Percentiles rank a stretch among this genome's conserved stretches.
These are phyloP conservation scores for Cheilosia impressa DNA, from an alignment of 2,888 invertebrate species.

Conservation along the genomic window DNA sequence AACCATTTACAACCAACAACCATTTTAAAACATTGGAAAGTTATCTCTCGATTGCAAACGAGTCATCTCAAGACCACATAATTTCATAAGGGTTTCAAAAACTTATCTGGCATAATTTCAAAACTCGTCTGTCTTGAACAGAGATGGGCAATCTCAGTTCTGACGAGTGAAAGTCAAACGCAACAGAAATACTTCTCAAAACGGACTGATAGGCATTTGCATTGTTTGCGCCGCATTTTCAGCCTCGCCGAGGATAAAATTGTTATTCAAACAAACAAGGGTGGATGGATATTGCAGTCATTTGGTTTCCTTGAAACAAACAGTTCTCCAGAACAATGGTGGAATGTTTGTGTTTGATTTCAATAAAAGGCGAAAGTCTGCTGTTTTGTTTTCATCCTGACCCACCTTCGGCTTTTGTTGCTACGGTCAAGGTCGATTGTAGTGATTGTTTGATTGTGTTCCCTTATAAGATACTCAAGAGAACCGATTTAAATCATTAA, in stretches of 20 bases:
- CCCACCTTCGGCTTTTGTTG: background rate
- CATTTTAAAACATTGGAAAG: too few species aligned
- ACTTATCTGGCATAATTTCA: too few species aligned
- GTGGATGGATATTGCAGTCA: background rate
- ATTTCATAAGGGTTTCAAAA: too few species aligned
- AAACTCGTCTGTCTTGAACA: too few species aligned
- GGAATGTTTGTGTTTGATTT: constrained; percentile 2
- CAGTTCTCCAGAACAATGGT: background rate
- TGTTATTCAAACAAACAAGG: background rate
- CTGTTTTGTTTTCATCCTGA: background rate
- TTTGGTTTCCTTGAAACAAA: constrained; percentile 10
- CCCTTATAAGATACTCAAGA: background rate
- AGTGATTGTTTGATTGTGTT: background rate
- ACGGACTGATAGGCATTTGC: background rate
- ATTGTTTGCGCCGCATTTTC: background rate
- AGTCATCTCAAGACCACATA: too few species aligned
- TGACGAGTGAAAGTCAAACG: background rate
- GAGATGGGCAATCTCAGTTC: too few species aligned
- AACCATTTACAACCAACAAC: too few species aligned
- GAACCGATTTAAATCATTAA: background rate
- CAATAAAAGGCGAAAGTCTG: constrained; percentile 3
- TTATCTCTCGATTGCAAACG: too few species aligned
- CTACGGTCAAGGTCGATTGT: background rate
- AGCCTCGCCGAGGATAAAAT: background rate
- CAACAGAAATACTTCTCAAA: background rate